Evolutionary conservation across 2,797 vertebrate species (phyloP).

Genomic region (Phyllotis vaccarum): DNA sequence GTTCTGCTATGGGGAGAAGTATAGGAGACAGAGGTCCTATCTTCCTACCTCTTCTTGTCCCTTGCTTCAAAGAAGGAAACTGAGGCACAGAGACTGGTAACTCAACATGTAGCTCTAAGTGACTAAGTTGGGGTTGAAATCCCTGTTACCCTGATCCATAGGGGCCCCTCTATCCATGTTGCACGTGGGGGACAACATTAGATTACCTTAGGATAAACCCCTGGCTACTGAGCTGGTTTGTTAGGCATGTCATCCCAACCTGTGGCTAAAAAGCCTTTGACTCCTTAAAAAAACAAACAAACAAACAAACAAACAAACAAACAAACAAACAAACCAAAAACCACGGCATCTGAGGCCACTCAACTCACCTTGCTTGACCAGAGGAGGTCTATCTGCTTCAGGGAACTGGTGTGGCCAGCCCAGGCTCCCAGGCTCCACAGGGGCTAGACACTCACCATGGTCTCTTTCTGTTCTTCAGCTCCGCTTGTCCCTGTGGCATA

Average conservation of each 20-base stretch:
- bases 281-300: background rate
- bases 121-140: background rate
- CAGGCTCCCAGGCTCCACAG: background rate
- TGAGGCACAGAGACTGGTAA: background rate
- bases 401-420: background rate
- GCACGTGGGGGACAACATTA: background rate
- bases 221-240: fast-evolving
- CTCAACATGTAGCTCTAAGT: background rate
- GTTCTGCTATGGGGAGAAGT: background rate
- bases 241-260: background rate
- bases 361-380: too few species aligned
- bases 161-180: background rate
- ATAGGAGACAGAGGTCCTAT: background rate
- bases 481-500: background rate
- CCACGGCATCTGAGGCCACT: background rate
- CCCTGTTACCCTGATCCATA: background rate
- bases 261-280: background rate
- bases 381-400: background rate
- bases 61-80: background rate
- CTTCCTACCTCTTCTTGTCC: fast-evolving
- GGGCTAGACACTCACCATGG: background rate
- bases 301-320: too few species aligned
- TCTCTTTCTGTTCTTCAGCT: background rate
- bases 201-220: background rate
- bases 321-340: too few species aligned